These are phyloP conservation scores for Monoplex corrugatus DNA, from an alignment of 2,888 invertebrate species.

Conservation along the genomic window DNA sequence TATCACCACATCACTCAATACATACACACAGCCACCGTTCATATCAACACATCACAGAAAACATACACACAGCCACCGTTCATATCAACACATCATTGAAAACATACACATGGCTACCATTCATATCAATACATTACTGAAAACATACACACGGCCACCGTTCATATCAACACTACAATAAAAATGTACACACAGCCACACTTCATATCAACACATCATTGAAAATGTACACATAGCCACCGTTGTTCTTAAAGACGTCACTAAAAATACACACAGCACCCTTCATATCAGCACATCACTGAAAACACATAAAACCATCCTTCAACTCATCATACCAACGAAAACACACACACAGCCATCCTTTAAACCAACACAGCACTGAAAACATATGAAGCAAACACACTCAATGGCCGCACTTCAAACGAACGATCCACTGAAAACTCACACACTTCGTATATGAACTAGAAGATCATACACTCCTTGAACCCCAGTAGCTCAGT, in stretches of 20 bases:
- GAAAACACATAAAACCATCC: constrained; percentile 60
- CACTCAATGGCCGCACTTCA: too few relatives aligned
- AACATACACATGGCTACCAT: too few relatives aligned
- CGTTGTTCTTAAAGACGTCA: constrained; percentile 98
- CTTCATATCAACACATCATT: constrained; percentile 94
- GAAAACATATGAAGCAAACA: too few relatives aligned
- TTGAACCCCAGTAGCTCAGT: too few relatives aligned
- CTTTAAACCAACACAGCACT: too few relatives aligned
- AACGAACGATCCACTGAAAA: background rate
- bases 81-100: too few relatives aligned
- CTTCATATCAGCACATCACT: constrained; percentile 98
- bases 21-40: background rate
- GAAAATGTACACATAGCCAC: constrained; percentile 95
- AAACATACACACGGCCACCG: background rate
- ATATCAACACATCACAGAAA: background rate
- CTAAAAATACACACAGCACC: constrained; percentile 83
- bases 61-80: background rate
- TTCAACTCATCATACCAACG: constrained; percentile 98
- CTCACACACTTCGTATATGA: too few relatives aligned
- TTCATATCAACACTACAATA: background rate
- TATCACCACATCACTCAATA: too few relatives aligned
- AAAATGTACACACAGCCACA: background rate
- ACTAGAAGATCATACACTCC: too few relatives aligned
- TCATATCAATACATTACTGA: background rate
- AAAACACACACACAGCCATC: background rate